Percentiles rank a stretch among this genome's conserved stretches.
These are phyloP conservation scores for Hirtodrosophila cameraria DNA, from an alignment of 2,888 invertebrate genomes.

Conservation along the genomic window DNA sequence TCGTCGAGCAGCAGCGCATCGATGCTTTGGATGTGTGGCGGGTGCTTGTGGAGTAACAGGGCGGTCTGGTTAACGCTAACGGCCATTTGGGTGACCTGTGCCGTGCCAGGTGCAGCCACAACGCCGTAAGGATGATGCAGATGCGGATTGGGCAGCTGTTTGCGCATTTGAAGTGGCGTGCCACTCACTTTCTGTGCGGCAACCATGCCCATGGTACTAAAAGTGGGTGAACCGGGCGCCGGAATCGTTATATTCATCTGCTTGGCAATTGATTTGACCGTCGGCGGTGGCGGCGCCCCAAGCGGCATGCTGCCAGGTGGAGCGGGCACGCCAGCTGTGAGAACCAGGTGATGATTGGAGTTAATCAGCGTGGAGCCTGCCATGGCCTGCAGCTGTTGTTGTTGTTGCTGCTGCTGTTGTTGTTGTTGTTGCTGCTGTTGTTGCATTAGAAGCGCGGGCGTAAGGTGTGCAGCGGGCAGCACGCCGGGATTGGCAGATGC, in stretches of 20 bases:
- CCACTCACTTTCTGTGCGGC: constrained; percentile 76
- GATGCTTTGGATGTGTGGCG: constrained; percentile 87
- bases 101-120: constrained; percentile 60
- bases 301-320: constrained; percentile 69
- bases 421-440: constrained; percentile 72
- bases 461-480: constrained; percentile 30
- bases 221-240: constrained; percentile 70
- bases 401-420: constrained; percentile 65
- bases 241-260: constrained; percentile 82
- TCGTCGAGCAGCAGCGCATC: constrained; percentile 93
- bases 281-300: constrained; percentile 81
- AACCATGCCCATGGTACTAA: constrained; percentile 80
- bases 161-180: constrained; percentile 83
- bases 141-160: constrained; percentile 83
- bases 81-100: constrained; percentile 81
- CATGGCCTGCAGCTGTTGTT: constrained; percentile 76
- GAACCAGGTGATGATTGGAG: constrained; percentile 75
- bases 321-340: constrained; percentile 39
- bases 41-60: constrained; percentile 83
- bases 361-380: constrained; percentile 80
- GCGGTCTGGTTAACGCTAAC: constrained; percentile 76
- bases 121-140: constrained; percentile 80
- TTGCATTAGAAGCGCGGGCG: constrained; percentile 52
- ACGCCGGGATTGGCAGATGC: constrained; percentile 27
- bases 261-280: constrained; percentile 82